Evolutionary conservation across 2,797 vertebrate species (phyloP).

Genomic region (Sebastes miniatus): DNA sequence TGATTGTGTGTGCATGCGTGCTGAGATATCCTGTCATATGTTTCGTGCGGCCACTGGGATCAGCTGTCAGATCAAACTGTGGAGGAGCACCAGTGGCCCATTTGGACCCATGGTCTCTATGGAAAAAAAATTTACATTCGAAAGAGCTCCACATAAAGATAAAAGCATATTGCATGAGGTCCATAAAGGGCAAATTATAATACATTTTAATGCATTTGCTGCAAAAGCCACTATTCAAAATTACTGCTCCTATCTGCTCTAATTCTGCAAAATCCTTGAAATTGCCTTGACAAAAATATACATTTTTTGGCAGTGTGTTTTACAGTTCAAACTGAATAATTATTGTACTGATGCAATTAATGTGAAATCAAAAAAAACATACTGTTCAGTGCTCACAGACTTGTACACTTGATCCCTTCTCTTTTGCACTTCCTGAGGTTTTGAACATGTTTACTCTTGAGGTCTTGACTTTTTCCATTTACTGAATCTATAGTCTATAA

Average conservation of each 20-base stretch:
- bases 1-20: background rate
- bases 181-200: background rate
- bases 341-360: background rate
- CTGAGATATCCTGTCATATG: background rate
- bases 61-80: constrained; percentile 4
- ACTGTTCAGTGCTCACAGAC: background rate
- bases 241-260: background rate
- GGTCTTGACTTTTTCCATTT: background rate
- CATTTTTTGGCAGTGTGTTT: background rate
- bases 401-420: background rate
- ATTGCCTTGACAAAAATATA: background rate
- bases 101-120: background rate
- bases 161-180: background rate
- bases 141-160: background rate
- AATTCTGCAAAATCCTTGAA: background rate
- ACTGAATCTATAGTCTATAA: background rate
- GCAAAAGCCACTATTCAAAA: background rate
- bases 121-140: background rate
- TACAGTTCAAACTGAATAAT: background rate
- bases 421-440: background rate
- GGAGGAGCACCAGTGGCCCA: background rate
- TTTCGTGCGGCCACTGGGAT: background rate
- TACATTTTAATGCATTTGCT: background rate
- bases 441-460: background rate
- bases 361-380: background rate